These are phyloP conservation scores for Carlito syrichta DNA, from an alignment of 2,113 vertebrate genomes.

Conservation along the genomic window DNA sequence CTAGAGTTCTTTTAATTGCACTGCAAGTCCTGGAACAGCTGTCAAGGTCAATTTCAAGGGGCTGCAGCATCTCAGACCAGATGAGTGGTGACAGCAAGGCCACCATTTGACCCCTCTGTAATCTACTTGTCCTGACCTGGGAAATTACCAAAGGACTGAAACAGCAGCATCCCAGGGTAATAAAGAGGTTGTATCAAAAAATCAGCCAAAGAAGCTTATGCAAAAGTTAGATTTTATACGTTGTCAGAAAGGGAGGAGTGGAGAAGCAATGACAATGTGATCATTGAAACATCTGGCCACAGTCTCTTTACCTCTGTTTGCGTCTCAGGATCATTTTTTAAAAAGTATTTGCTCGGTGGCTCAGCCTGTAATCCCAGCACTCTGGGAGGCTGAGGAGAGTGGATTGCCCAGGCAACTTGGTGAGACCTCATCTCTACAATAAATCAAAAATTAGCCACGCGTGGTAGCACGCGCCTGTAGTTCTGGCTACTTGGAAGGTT, in stretches of 20 bases:
- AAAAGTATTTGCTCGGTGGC: too few species aligned
- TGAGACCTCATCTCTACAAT: too few species aligned
- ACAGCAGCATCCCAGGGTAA: not conserved
- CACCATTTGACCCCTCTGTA: not conserved
- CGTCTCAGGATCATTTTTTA: not conserved
- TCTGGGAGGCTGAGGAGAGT: too few species aligned
- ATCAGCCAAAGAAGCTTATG: not conserved
- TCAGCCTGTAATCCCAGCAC: too few species aligned
- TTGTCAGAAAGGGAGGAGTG: not conserved
- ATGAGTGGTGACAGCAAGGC: not conserved
- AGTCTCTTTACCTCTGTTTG: not conserved
- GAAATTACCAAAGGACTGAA: constrained; percentile 27
- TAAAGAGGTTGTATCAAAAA: not conserved
- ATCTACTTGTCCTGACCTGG: not conserved
- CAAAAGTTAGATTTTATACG: constrained; percentile 44
- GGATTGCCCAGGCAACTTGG: too few species aligned
- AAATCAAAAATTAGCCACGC: too few species aligned
- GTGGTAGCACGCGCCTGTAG: too few species aligned
- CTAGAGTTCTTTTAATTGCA: not conserved
- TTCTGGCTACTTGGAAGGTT: too few species aligned
- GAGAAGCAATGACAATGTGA: not conserved
- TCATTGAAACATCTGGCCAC: not conserved
- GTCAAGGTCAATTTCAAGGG: constrained; percentile 10
- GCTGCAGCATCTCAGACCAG: not conserved
- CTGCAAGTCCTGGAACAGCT: not conserved